Base-by-base conservation (phyloP, 2,797 vertebrate genomes). In the Octomys mimax region DNA sequence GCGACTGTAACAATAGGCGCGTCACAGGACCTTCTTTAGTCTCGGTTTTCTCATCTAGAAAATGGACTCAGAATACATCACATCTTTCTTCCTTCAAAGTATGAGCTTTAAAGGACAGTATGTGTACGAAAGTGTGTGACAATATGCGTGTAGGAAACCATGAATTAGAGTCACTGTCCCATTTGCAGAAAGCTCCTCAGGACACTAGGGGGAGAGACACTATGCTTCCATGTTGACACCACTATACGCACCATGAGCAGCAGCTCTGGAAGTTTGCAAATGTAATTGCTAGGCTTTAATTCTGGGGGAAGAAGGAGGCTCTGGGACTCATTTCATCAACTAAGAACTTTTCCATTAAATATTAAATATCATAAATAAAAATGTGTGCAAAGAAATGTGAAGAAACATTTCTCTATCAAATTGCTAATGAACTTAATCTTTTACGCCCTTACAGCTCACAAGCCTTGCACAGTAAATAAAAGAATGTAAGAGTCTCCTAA, bases 351-450 rank as follows among this genome's bases (percentile, higher is more conserved):
- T 28, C 33, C 52, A 52, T 77, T 33, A 54, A 42, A 80, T 70
- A 84, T 6, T 66, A 90, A 68, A 81, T 42, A 89, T 46, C 79
- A 28, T 49, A 87, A 89, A 71, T 61, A 91, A 83, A 94, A 94
- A 92, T 9, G 9, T 83, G 39, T 84, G 36, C 62, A 26, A 9
- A 39, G 59, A 78, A 84, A 94, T 49, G 14, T 24, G 33, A 93
- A 89, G 87, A 87, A 93, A 83, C 31, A 83, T 13, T 82, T 94
- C 87, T 81, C 78, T 89, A 18, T 84, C 80, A 89, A 90, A 91
- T 77, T 46, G 52, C 36, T 95, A 96, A 95, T 88, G 84, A 95
- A 80, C 92, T 79, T 89, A 94, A 87, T 95, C 85, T 61, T 88
- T n/a, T 49, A 57, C 81, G 92, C 2, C 13, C 64, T 95, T 82